Base-by-base conservation (phyloP, 1,140 invertebrate species). In the Lycorma delicatula region DNA sequence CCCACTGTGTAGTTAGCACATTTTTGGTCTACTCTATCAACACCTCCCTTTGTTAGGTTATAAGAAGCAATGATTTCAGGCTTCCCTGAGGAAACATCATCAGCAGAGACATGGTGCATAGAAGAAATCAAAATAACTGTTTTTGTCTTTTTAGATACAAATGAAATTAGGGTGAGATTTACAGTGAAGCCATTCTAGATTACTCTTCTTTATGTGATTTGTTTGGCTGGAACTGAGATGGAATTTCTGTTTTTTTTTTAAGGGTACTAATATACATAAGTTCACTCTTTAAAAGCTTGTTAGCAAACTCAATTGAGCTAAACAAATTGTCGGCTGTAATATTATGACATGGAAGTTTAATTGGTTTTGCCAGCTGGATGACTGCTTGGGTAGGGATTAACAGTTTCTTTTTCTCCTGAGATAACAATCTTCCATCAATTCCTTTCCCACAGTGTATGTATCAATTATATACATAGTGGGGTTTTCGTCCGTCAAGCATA, bases 281-380 rank as follows among this genome's bases (percentile, higher is more conserved):
- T n/a, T n/a, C n/a, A n/a, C n/a, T n/a, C n/a, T n/a, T n/a, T n/a
- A n/a, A n/a, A n/a, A n/a, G n/a, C n/a, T n/a, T n/a, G n/a, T n/a
- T n/a, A n/a, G n/a, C 60, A 22, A 74, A 59, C 59, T 68, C 54
- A 27, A 71, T 56, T 13, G 71, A 73, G 25, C 59, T 62, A 64
- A 75, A 74, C 67, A 68, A 72, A 59, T 74, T 73, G 53, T 72
- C 70, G 25, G 57, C 65, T 11, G 68, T 72, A 7, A 72, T 52
- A 56, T 69, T 71, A 61, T 68, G 58, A n/a, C 68, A 56, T 20
- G 64, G 65, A 34, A 60, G 55, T 61, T 67, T 54, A 38, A 71
- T 64, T 60, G 60, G 56, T 61, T 64, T 64, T 1, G 48, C 47
- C 5, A 74, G 58, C 52, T 68, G 50, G 20, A 67, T n/a, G 6